Evolutionary conservation across 1,140 invertebrate species (phyloP), one percentile per base, ranked within the genome.

Genomic region (Drosophila quadrilineata): DNA sequence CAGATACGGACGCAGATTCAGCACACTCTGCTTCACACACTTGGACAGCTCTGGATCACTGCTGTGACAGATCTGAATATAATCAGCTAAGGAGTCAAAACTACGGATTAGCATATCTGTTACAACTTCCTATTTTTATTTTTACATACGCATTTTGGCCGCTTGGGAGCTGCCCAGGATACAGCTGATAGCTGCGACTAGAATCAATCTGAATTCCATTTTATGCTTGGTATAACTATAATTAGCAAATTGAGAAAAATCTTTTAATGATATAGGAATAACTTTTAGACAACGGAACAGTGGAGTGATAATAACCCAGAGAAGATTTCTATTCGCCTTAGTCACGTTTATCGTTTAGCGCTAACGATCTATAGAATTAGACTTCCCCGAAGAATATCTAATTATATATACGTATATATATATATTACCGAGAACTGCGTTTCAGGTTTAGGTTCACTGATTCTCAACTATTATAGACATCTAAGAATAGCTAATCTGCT

Each of bases 21-120:
- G 90, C 1, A 93, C 90, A 24, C 92, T 91, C 8, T 88, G 75
- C 33, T 71, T 91, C 2, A 93, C 70, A 69, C 93, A 94, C 12
- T 90, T 77, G 6, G 91, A 90, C 4, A 93, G 52, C 19, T 92
- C 86, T 0, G 93, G 92, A 67, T 93, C 91, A 52, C 88, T 90
- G 50, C 88, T 89, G 29, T 91, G 91, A 69, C 93, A 94, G 19
- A 93, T 89, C 29, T 92, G 90, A 6, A 94, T 79, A 56, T 93
- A 94, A 21, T 92, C 91, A 14, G 93, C 93, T 94, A 85, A 54
- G 73, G 88, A 64, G 56, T 22, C 29, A 14, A n/a, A 10, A 5
- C 1, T 6, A 8, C 4, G 2, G n/a, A n/a, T 50, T 0, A 54
- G 24, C 10, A 14, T 6, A 0, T 4, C 6, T n/a, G 5, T 17